Evolutionary conservation across 2,888 invertebrate genomes (phyloP), one percentile per base, ranked within the genome.

Genomic region (Hypolimnas misippus): DNA sequence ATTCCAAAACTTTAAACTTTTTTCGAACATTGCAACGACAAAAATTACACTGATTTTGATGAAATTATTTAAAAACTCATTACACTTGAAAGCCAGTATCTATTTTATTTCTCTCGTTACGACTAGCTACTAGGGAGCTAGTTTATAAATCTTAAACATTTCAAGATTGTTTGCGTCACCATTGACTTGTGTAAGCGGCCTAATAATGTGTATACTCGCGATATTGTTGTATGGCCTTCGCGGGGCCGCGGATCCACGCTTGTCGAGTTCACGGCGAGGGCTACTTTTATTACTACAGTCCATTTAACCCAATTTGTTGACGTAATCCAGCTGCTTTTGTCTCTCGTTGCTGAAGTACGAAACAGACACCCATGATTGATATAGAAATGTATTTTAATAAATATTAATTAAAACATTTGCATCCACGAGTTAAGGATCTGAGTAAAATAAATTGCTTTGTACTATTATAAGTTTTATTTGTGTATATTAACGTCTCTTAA

Each of bases 261-360:
- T 62, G 67, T 66, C 65, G 79, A 82, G 89, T 89, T 90, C 90
- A 89, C 79, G 89, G 89, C 77, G 82, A 88, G 85, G 89, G 87
- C 82, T 83, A 78, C 82, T 78, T 84, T 86, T 87, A 87, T 84
- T 83, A 76, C 86, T 77, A 67, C 76, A 81, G 79, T 85, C 82
- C 84, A 87, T 87, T 84, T 88, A 86, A 83, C 86, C 82, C 79
- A 86, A 84, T 81, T 82, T 83, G 82, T 77, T 87, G 89, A 87
- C 86, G 88, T 83, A 89, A 87, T 79, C 77, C 76, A 74, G 52
- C 49, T 51, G 62, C 65, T 66, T 68, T 66, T 68, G 68, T 65
- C 63, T 42, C 58, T 44, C 44, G 56, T 31, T 53, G 17, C 60
- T 50, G 53, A 62, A 53, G 62, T 66, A 63, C 49, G 49, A 54